Evolutionary conservation across 2,888 invertebrate species (phyloP).

Genomic region (Ectobius pallidus): DNA sequence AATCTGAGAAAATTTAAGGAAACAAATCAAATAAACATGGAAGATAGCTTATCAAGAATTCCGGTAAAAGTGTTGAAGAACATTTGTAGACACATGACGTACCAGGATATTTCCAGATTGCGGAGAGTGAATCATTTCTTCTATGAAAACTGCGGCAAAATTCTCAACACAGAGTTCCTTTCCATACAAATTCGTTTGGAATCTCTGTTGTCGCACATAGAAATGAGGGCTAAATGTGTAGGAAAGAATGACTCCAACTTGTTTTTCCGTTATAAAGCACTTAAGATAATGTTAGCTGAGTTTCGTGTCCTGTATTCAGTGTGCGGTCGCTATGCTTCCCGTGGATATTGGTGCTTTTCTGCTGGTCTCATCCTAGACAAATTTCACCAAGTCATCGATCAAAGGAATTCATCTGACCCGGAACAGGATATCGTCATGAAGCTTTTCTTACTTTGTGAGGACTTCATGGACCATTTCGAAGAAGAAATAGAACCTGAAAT

Average conservation of each 20-base stretch:
- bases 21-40: too few relatives aligned
- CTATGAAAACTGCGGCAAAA: neutral
- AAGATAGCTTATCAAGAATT: too few relatives aligned
- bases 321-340: neutral
- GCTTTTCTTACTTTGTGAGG: neutral
- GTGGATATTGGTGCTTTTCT: neutral
- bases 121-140: neutral
- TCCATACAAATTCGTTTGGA: neutral
- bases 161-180: neutral
- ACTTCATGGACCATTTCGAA: neutral
- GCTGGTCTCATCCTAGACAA: neutral
- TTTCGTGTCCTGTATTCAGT: neutral
- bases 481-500: neutral
- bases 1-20: too few relatives aligned
- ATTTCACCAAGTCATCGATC: neutral
- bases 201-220: neutral
- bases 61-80: too few relatives aligned
- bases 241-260: neutral
- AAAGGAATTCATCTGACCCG: neutral
- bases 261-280: neutral
- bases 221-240: neutral
- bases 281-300: neutral
- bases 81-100: too few relatives aligned
- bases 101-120: too few relatives aligned
- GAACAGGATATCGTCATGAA: neutral